A percentile compares a stretch with the other conserved stretches of the same genome.
phyloP scores from a whole-genome alignment of 2,113 vertebrate species.

The Callithrix jacchus region DNA sequence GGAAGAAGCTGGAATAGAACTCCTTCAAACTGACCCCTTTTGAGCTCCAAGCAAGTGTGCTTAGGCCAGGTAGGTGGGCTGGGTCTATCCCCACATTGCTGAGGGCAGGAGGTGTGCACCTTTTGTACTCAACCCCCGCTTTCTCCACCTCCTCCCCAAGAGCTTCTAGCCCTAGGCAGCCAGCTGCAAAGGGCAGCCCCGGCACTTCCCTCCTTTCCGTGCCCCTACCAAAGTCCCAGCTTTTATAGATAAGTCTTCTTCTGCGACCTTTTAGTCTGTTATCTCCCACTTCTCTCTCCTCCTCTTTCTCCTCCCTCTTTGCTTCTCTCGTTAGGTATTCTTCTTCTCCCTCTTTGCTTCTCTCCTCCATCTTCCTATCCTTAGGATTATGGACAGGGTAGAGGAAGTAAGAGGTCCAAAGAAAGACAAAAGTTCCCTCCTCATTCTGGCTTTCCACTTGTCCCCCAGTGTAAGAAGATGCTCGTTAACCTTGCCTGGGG shows the following conservation, averaged over 20 bases:
- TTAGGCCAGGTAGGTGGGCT: neutral
- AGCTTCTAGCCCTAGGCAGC: neutral
- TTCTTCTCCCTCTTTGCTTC: neutral
- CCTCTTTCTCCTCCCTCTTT: neutral
- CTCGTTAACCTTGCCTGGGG: neutral
- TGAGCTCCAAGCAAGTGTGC: neutral
- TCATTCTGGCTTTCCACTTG: neutral
- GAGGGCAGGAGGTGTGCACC: neutral
- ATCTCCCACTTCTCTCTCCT: neutral
- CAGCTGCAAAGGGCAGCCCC: neutral
- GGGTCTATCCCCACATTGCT: neutral
- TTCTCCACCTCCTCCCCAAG: neutral
- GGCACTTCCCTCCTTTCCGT: neutral
- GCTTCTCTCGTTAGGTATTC: too few relatives aligned
- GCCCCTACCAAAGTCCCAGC: neutral
- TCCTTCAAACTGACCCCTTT: neutral
- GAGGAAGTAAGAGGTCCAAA: neutral
- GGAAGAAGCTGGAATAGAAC: neutral
- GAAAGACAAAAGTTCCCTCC: neutral
- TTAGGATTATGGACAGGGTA: neutral
- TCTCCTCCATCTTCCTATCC: neutral
- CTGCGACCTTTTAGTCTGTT: neutral
- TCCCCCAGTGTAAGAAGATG: neutral
- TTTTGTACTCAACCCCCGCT: neutral
- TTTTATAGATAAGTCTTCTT: neutral